Conservation (phyloP, 1,140 invertebrate genomes). For the Diabrotica undecimpunctata region DNA sequence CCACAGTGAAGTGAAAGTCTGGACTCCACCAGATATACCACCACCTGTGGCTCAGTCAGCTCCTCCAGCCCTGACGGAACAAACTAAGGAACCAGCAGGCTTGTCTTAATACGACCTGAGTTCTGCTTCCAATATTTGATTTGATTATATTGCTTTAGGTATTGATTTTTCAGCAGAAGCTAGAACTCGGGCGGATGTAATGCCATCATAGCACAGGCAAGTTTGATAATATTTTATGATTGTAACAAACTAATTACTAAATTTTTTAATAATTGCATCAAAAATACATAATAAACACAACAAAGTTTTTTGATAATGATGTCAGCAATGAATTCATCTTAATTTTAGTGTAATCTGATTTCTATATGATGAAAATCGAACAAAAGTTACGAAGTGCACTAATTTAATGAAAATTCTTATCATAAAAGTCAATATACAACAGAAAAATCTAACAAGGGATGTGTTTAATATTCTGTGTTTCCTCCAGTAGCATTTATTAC, state of each 20-base stretch:
- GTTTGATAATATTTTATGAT: slow-evolving; percentile 15
- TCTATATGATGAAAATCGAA: too few species aligned
- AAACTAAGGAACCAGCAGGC: slow-evolving; percentile 44
- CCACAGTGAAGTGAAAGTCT: slow-evolving; percentile 67
- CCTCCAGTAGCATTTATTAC: too few species aligned
- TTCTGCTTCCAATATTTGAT: slow-evolving; percentile 46
- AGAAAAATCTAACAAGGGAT: too few species aligned
- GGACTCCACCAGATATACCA: slow-evolving; percentile 59
- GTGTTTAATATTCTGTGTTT: too few species aligned
- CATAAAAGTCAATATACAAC: too few species aligned
- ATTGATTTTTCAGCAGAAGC: slow-evolving; percentile 44
- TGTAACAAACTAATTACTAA: background rate
- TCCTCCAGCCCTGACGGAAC: slow-evolving; percentile 60
- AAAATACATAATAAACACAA: background rate
- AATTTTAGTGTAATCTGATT: too few species aligned
- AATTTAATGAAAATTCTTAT: too few species aligned
- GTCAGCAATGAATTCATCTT: too few species aligned
- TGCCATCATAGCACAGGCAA: slow-evolving; percentile 41
- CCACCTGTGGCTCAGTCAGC: slow-evolving; percentile 63
- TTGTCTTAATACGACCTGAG: slow-evolving; percentile 42
- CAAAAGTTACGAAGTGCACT: too few species aligned
- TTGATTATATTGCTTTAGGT: slow-evolving; percentile 49
- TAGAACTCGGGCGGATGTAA: slow-evolving; percentile 40
- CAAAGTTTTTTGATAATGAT: too few species aligned
- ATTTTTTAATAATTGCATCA: background rate